Percentiles rank a stretch among this genome's conserved stretches.
Conservation (phyloP, 2,113 vertebrate genomes). For the Prolemur simus region DNA sequence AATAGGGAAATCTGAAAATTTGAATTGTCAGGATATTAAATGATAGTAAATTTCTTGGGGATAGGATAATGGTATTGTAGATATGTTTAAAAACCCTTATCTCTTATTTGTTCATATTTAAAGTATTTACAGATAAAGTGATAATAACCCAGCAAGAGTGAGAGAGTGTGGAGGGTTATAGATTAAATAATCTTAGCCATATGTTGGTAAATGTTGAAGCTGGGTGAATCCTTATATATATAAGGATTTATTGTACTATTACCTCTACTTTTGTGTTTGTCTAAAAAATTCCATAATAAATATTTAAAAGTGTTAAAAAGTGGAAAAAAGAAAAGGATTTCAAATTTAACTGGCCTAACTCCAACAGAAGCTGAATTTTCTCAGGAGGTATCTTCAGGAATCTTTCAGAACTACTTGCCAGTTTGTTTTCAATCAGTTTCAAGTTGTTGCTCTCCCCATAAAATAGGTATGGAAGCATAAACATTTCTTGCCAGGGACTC, state of each 20-base stretch:
- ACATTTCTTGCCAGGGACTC: background rate
- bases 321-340: constrained; percentile 17
- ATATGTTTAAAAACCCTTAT: background rate
- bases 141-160: background rate
- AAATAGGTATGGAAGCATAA: background rate
- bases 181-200: background rate
- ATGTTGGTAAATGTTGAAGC: background rate
- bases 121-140: background rate
- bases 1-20: background rate
- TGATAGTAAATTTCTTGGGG: background rate
- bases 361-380: background rate
- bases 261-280: background rate
- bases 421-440: background rate
- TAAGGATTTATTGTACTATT: background rate
- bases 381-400: background rate
- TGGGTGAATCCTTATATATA: background rate
- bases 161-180: background rate
- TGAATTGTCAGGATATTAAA: background rate
- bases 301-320: background rate
- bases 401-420: background rate
- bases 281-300: constrained; percentile 20
- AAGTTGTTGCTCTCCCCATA: background rate
- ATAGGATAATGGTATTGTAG: background rate
- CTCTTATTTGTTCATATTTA: background rate
- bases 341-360: constrained; percentile 3